Conservation (phyloP, 2,888 invertebrate species). For the Latheticus oryzae region DNA sequence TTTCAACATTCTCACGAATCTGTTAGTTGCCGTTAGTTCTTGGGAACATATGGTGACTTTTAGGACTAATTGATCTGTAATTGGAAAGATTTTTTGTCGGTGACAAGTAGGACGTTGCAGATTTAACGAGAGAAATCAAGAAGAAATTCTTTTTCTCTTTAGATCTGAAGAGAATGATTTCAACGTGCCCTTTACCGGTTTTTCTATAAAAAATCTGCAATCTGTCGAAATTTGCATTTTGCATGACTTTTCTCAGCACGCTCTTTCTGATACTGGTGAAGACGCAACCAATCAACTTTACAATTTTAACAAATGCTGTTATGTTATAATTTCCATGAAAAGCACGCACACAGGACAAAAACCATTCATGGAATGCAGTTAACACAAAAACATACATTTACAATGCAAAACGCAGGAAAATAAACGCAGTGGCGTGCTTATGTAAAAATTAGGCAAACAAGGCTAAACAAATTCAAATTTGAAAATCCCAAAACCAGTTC, state of each 20-base stretch:
- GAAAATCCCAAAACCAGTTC: too few species aligned
- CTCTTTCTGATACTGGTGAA: too few species aligned
- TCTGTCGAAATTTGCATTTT: constrained; percentile 12
- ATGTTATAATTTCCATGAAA: too few species aligned
- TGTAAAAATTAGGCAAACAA: too few species aligned
- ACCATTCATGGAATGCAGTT: constrained; percentile 21
- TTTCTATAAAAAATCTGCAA: not conserved
- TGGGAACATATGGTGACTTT: not conserved
- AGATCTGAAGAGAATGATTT: not conserved
- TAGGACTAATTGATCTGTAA: constrained; percentile 8
- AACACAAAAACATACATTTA: constrained; percentile 31
- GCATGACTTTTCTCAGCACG: too few species aligned
- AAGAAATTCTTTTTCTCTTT: constrained; percentile 11
- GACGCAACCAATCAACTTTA: too few species aligned
- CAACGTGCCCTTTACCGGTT: not conserved
- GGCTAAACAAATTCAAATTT: too few species aligned
- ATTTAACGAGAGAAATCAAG: constrained; percentile 13
- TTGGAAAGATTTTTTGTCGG: not conserved
- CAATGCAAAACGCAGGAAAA: constrained; percentile 34
- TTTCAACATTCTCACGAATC: constrained; percentile 1
- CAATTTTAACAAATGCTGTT: too few species aligned
- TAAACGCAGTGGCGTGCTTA: too few species aligned
- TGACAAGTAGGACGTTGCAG: constrained; percentile 5
- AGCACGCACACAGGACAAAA: too few species aligned
- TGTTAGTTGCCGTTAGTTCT: not conserved